These are phyloP conservation scores for Phrynocephalus forsythii DNA, from an alignment of 2,797 vertebrate genomes.

Conservation along the genomic window DNA sequence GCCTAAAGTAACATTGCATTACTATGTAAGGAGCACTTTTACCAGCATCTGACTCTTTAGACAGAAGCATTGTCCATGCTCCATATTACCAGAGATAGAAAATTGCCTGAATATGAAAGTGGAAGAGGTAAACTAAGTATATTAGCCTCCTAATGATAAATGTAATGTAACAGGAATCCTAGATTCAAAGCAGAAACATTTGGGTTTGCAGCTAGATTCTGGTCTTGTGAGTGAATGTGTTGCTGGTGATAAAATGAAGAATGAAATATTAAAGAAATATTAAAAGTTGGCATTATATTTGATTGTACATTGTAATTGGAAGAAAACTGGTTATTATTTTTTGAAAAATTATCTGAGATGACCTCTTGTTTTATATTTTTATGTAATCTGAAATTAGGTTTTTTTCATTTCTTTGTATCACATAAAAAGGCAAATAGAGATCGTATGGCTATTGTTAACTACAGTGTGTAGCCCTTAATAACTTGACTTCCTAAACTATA, in stretches of 20 bases:
- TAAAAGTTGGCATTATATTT: constrained; percentile 3
- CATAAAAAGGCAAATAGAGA: background rate
- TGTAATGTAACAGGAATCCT: background rate
- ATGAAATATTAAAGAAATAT: background rate
- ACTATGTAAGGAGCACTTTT: background rate
- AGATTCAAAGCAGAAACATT: background rate
- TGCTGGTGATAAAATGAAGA: background rate
- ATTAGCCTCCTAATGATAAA: background rate
- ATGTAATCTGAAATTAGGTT: constrained; percentile 15
- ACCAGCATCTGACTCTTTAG: background rate
- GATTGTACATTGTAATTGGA: background rate
- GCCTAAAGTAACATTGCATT: background rate
- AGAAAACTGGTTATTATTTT: constrained; percentile 11
- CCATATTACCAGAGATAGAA: background rate
- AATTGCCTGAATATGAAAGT: background rate
- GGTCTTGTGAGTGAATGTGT: background rate
- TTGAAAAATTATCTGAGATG: background rate
- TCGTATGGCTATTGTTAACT: background rate
- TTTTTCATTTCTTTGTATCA: constrained; percentile 12
- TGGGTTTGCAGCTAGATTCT: background rate
- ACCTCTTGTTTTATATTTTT: constrained; percentile 10
- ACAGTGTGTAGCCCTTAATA: constrained; percentile 41
- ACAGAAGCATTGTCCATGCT: background rate
- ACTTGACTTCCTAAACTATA: constrained; percentile 29
- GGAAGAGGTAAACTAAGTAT: background rate